Evolutionary conservation across 2,888 invertebrate species (phyloP).

Genomic region (Lacanobia oleracea): DNA sequence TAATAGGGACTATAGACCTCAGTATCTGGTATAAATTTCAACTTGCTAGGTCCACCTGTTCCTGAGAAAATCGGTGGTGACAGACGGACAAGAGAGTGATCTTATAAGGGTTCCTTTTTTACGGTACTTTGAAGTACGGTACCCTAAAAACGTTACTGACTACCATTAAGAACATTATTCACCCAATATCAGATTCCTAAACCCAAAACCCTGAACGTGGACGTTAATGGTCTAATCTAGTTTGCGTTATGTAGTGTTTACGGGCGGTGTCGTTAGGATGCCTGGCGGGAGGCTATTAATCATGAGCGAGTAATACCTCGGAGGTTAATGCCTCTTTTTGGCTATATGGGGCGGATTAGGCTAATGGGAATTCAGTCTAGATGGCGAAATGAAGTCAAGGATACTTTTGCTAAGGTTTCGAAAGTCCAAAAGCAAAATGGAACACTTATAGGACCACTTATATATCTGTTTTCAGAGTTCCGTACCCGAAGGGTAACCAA

Average conservation of each 20-base stretch:
- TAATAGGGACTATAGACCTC: too few relatives aligned
- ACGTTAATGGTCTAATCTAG: neutral
- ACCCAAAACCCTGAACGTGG: conserved; percentile 1
- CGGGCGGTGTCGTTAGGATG: conserved; percentile 1
- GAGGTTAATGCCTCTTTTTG: neutral
- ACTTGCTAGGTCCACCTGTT: too few relatives aligned
- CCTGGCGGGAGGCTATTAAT: neutral
- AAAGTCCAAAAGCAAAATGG: neutral
- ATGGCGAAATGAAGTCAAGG: neutral
- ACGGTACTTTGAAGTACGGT: too few relatives aligned
- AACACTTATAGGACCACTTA: too few relatives aligned
- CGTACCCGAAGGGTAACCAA: too few relatives aligned
- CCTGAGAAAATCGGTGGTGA: too few relatives aligned
- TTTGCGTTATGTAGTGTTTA: conserved; percentile 9
- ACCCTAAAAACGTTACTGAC: neutral
- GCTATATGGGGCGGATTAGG: neutral
- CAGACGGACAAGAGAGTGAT: too few relatives aligned
- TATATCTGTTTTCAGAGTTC: too few relatives aligned
- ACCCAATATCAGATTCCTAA: conserved; percentile 3
- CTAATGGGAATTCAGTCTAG: neutral
- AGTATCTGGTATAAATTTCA: too few relatives aligned
- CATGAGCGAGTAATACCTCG: neutral
- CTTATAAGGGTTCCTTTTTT: too few relatives aligned
- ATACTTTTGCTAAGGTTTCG: neutral
- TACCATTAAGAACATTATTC: neutral